Conservation (phyloP, 2,888 invertebrate genomes). For the Pollenia amentaria region DNA sequence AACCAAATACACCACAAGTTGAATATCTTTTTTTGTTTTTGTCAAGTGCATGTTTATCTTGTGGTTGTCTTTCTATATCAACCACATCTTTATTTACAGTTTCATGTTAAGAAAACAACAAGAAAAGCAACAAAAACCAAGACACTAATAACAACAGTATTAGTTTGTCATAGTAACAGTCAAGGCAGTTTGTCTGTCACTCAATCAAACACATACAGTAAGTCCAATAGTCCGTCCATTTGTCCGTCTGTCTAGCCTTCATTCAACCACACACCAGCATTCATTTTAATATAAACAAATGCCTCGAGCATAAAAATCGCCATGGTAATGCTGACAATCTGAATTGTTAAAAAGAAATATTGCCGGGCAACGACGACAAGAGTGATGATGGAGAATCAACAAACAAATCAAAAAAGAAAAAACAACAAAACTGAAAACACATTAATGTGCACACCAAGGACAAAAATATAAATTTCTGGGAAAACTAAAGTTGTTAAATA, state of each 20-base stretch:
- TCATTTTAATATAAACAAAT: conserved; percentile 50
- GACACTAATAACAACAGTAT: conserved; percentile 17
- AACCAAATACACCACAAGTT: not conserved
- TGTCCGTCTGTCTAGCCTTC: not conserved
- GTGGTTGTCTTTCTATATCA: not conserved
- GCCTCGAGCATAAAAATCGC: conserved; percentile 50
- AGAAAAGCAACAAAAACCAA: conserved; percentile 6
- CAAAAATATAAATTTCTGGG: conserved; percentile 10
- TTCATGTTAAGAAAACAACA: conserved; percentile 18
- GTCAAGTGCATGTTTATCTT: conserved; percentile 31
- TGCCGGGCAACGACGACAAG: conserved; percentile 11
- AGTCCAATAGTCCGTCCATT: conserved; percentile 1
- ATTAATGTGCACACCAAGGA: conserved; percentile 25
- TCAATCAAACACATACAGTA: conserved; percentile 26
- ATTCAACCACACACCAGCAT: conserved; percentile 25
- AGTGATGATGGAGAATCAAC: not conserved
- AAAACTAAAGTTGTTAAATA: conserved; percentile 22
- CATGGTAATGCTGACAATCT: conserved; percentile 52
- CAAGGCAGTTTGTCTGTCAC: conserved; percentile 42
- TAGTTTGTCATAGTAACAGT: conserved; percentile 21
- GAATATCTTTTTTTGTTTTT: not conserved
- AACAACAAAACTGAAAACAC: conserved; percentile 10
- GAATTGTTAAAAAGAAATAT: conserved; percentile 43
- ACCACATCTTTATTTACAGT: conserved; percentile 34
- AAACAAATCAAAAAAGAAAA: conserved; percentile 13